Base-by-base conservation (phyloP, 2,113 vertebrate genomes). In the Sardina pilchardus region DNA sequence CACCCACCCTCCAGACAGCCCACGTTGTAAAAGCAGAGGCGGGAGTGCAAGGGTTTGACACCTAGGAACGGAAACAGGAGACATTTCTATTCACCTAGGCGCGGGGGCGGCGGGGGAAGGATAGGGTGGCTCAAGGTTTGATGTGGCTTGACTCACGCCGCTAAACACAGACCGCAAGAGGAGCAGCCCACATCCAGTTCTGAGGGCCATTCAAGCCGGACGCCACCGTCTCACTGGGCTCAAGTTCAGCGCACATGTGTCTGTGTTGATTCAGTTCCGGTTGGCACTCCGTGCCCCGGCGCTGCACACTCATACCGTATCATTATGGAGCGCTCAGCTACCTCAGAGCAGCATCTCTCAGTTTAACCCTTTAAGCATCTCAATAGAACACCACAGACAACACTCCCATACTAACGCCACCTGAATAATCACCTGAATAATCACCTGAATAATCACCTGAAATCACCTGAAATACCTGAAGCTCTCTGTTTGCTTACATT, bases 81-180 rank as follows among this genome's bases (percentile, higher is more conserved):
- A 86, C 67, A 56, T 83, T 82, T 26, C 42, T 71, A 85, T 83
- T 84, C 85, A 48, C 81, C 82, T 75, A 67, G 26, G 42, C 83
- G 59, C n/a, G 34, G 71, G 47, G 71, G 50, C 78, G 82, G 10
- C 19, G 85, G 84, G 43, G 71, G 44, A 67, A 53, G 81, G 75
- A 81, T 81, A 81, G 81, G 82, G 81, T 85, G 82, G 82, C 81
- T 86, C 81, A 82, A 71, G 39, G 75, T 90, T 84, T 86, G 82
- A 87, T 87, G 86, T 85, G 43, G 44, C 59, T 63, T 90, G 88
- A 89, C 87, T 89, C 87, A 90, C 19, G 43, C 39, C 26, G 78
- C 39, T 56, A 85, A 85, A 83, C 48, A 81, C 82, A 39, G 26
- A 67, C 34, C 53, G 30, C 80, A 75, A 75, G 84, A 36, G 81